Evolutionary conservation across 2,113 vertebrate species (phyloP).

Genomic region (Pelecanus crispus): DNA sequence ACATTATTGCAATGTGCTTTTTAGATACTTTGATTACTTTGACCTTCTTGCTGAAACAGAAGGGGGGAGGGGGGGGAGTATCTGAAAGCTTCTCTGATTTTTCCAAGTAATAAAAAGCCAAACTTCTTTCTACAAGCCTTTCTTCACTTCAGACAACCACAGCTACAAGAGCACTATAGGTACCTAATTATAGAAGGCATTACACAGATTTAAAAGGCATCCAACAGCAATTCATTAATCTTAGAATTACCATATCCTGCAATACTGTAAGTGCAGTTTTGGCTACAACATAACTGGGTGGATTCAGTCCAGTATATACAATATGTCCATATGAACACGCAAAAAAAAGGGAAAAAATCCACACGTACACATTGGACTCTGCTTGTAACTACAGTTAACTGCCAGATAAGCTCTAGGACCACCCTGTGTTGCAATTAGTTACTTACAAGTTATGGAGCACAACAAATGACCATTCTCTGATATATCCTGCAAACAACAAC

Average conservation of each 20-base stretch:
- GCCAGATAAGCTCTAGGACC: background rate
- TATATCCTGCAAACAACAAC: background rate
- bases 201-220: background rate
- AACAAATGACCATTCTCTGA: background rate
- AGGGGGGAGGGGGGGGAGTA: background rate
- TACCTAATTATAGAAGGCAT: background rate
- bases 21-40: background rate
- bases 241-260: background rate
- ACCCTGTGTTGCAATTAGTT: background rate
- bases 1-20: background rate
- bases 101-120: background rate
- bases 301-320: background rate
- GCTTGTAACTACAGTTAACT: background rate
- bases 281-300: background rate
- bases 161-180: background rate
- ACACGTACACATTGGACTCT: accelerated
- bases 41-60: background rate
- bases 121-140: background rate
- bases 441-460: background rate
- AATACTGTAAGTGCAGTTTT: background rate
- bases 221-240: background rate
- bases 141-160: background rate
- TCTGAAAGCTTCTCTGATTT: background rate
- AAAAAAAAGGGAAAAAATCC: background rate
- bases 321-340: background rate